These are phyloP conservation scores for Allobates femoralis DNA, from an alignment of 2,797 vertebrate genomes.

Conservation along the genomic window DNA sequence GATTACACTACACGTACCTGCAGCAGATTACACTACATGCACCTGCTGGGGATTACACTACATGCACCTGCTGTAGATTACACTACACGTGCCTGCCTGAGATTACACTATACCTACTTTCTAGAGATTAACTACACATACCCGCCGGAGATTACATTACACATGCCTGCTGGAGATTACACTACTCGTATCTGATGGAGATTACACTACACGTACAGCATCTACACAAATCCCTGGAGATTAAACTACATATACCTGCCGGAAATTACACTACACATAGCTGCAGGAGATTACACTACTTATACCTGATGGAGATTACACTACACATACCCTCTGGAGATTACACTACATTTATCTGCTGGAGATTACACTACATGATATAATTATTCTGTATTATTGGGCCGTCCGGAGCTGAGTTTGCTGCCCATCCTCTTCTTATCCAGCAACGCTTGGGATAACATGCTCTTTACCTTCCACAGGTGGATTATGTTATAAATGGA, in stretches of 20 bases:
- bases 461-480: conserved; percentile 69
- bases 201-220: not conserved
- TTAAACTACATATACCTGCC: not conserved
- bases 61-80: not conserved
- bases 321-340: not conserved
- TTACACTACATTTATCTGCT: not conserved
- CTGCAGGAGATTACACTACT: not conserved
- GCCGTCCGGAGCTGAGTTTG: too few species aligned
- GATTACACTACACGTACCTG: not conserved
- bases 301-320: not conserved
- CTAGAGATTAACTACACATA: not conserved
- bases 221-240: not conserved
- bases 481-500: conserved; percentile 77
- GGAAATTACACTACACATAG: not conserved
- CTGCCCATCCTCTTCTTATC: not conserved
- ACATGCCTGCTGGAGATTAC: not conserved
- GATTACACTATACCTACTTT: not conserved
- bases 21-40: not conserved
- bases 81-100: not conserved
- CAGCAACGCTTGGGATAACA: not conserved
- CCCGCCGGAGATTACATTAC: not conserved
- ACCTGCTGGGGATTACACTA: not conserved
- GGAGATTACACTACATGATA: not conserved
- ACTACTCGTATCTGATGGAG: not conserved
- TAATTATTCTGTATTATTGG: too few species aligned